Evolutionary conservation across 2,888 invertebrate species (phyloP), one percentile per base, ranked within the genome.

Genomic region (Encarsia formosa): DNA sequence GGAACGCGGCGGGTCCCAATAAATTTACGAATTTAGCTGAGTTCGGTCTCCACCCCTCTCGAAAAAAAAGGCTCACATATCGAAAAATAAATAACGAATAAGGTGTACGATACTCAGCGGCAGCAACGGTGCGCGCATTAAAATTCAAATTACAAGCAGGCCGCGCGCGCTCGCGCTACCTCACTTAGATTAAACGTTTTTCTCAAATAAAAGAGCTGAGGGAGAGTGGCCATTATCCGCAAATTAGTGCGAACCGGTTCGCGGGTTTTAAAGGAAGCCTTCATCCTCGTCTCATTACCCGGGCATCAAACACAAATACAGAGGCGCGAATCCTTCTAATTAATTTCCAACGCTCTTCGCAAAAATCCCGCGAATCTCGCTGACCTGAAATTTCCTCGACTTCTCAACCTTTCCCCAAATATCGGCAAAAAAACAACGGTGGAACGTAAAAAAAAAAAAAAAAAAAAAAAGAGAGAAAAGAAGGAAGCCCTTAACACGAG

Each of bases 231-330:
- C 57, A 57, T 57, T 57, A 57, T 54, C 57, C 47, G 57, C 54
- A 57, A 57, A 57, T 57, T 57, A 57, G 57, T 54, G 52, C 49
- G 54, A 57, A 57, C 57, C 57, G 57, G 57, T 57, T 57, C 54
- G 57, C n/a, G n/a, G n/a, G n/a, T n/a, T n/a, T n/a, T n/a, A n/a
- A n/a, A n/a, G n/a, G 42, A 26, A 38, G 47, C 29, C 29, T 29
- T 29, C 29, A 29, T 29, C 13, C 13, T 29, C 41, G 53, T 40
- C 56, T 56, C 50, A 53, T 53, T 53, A 56, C 52, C 19, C 53
- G 35, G 32, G 56, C 50, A 50, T 53, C 56, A 50, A 56, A 44
- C 56, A n/a, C n/a, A 53, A 53, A 53, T 56, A 56, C 50, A n/a
- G 29, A 13, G n/a, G 34, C 34, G 44, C 34, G 53, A 56, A 50